Base-by-base conservation (phyloP, 2,113 vertebrate species). In the Phalacrocorax carbo region DNA sequence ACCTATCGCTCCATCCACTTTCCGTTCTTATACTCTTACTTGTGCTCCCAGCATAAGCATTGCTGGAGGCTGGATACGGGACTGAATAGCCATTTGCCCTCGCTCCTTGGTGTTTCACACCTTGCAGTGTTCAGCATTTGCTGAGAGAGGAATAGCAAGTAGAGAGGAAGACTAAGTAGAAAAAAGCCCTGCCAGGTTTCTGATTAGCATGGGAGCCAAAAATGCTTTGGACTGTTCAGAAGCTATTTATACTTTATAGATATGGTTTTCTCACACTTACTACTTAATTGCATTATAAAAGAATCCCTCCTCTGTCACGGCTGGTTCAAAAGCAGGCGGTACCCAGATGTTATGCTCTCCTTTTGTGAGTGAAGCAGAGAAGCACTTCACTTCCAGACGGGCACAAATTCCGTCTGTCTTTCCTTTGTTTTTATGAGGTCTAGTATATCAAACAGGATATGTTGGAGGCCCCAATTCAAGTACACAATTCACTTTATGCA, bases 401-500 rank as follows among this genome's bases (percentile, higher is more conserved):
- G 70, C 92, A 88, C 40, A 85, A 85, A 88, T 60, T 68, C 29
- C 5, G 8, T 77, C 79, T 81, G 87, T 72, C 96, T 92, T 91
- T 69, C 81, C 84, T 83, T 95, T 93, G 68, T 66, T 95, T 96
- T 95, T 82, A 84, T 89, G 95, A 95, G 86, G 62, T 66, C 84
- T 90, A 8, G 68, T 83, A 57, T 87, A 96, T 86, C 93, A 94
- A 95, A 96, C 95, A 96, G 93, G 96, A 94, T 90, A 86, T 64
- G 78, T 81, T 30, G 2, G 92, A 94, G 96, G 95, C 88, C 94
- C 79, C 95, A 86, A 0, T 38, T 92, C 76, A 82, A 96, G 96
- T 88, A 97, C 88, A 92, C 94, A 95, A 60, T 77, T 92, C 86
- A 75, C 52, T 92, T 95, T 79, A 95, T 89, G 91, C 95, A 97